These are phyloP conservation scores for Sinonovacula constricta DNA, from an alignment of 1,140 invertebrate genomes.

Conservation along the genomic window DNA sequence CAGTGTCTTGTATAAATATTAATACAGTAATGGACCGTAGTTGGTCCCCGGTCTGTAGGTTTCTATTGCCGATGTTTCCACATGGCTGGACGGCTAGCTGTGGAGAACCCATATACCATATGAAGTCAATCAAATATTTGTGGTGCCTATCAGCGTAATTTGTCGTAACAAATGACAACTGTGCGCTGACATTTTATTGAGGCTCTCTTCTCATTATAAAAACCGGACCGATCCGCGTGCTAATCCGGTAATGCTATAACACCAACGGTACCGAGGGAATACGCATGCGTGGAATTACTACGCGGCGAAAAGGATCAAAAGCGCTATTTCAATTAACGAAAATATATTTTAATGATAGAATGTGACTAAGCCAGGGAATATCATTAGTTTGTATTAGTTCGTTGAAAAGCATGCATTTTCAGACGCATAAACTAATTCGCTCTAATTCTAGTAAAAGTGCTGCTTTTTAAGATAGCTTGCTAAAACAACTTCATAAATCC, in stretches of 20 bases:
- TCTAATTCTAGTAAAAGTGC: too few relatives aligned
- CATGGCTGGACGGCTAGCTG: slow-evolving; percentile 23
- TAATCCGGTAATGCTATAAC: slow-evolving; percentile 53
- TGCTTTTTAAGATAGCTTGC: too few relatives aligned
- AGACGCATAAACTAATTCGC: too few relatives aligned
- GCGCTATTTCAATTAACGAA: slow-evolving; percentile 52
- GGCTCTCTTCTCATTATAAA: slow-evolving; percentile 35
- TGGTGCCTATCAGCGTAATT: slow-evolving; percentile 51
- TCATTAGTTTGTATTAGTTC: too few relatives aligned
- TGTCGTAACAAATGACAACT: slow-evolving; percentile 53
- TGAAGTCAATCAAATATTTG: slow-evolving; percentile 54
- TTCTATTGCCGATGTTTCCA: slow-evolving; percentile 40
- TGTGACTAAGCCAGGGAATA: background rate
- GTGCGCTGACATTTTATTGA: slow-evolving; percentile 52
- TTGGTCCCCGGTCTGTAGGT: background rate
- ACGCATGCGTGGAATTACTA: slow-evolving; percentile 49
- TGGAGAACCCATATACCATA: slow-evolving; percentile 5
- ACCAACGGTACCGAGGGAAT: slow-evolving; percentile 43
- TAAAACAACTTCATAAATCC: too few relatives aligned
- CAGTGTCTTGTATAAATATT: slow-evolving; percentile 53
- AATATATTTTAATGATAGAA: background rate
- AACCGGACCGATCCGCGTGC: slow-evolving; percentile 21
- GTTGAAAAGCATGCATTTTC: too few relatives aligned
- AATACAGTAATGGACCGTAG: slow-evolving; percentile 46
- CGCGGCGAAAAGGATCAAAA: slow-evolving; percentile 49